phyloP scores from a whole-genome alignment of 2,888 invertebrate species.

The Brenthis hecate region DNA sequence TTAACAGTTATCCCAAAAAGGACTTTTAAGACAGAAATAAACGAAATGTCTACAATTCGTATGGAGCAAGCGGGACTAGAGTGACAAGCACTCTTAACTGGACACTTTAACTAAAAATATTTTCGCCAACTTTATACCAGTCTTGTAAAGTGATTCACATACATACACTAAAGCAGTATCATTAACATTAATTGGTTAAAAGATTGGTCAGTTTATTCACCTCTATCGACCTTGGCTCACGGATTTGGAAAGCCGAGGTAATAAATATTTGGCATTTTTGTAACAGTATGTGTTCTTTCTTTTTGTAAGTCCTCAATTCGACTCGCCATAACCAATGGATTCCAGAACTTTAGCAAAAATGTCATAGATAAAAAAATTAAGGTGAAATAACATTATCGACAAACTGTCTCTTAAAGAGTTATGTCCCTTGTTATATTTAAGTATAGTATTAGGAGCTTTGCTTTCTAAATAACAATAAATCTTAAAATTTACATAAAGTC shows the following conservation, averaged over 20 bases:
- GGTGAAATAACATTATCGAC: not conserved
- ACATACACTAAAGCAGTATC: constrained; percentile 21
- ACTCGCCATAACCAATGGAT: not conserved
- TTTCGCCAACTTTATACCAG: constrained; percentile 10
- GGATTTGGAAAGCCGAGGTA: constrained; percentile 50
- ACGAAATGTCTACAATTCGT: no score
- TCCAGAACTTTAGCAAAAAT: not conserved
- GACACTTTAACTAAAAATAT: not conserved
- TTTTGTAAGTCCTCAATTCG: constrained; percentile 37
- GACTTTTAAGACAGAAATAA: no score
- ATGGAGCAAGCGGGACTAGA: not conserved
- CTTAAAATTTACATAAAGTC: not conserved
- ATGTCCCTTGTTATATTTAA: no score
- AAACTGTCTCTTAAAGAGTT: no score
- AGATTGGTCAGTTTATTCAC: constrained; percentile 34
- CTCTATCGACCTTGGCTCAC: constrained; percentile 50
- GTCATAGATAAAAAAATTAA: not conserved
- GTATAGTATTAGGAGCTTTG: no score
- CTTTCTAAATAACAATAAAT: not conserved
- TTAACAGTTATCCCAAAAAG: no score
- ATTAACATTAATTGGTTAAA: constrained; percentile 38
- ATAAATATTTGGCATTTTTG: constrained; percentile 47
- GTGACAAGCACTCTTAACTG: constrained; percentile 6
- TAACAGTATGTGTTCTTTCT: constrained; percentile 50
- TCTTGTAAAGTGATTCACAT: constrained; percentile 7